Evolutionary conservation across 2,888 invertebrate species (phyloP).

Genomic region (Tuberolachnus salignus): DNA sequence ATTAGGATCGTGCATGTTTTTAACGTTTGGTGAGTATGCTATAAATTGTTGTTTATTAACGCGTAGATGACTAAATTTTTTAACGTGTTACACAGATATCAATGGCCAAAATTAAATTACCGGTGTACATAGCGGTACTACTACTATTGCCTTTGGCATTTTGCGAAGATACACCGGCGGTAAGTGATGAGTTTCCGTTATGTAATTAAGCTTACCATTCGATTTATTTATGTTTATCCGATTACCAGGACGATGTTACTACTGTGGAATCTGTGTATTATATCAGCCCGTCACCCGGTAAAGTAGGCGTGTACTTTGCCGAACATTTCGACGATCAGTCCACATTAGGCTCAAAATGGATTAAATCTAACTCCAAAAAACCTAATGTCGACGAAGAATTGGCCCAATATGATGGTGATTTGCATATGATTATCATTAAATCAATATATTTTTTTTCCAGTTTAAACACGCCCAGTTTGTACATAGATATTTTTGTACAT

Average conservation of each 20-base stretch:
- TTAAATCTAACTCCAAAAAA: constrained; percentile 88
- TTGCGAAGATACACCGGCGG: background rate
- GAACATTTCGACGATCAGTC: constrained; percentile 85
- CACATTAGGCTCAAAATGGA: constrained; percentile 80
- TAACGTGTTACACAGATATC: background rate
- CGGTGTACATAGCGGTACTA: constrained; percentile 13
- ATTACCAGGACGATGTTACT: constrained; percentile 33
- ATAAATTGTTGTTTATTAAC: background rate
- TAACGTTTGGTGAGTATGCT: background rate
- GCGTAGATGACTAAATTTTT: background rate
- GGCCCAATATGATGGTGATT: constrained; percentile 88
- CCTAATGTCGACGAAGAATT: constrained; percentile 83
- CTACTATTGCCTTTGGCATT: constrained; percentile 15
- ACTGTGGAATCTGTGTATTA: constrained; percentile 53
- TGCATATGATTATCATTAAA: background rate
- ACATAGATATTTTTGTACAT: no score
- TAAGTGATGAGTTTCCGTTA: background rate
- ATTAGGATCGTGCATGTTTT: background rate
- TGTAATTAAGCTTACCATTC: background rate
- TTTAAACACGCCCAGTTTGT: background rate
- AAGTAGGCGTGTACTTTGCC: constrained; percentile 69
- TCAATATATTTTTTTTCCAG: constrained; percentile 22
- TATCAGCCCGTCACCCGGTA: constrained; percentile 30
- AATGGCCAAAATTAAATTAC: constrained; percentile 53
- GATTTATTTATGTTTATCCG: background rate